A percentile compares a stretch with the other conserved stretches of the same genome.
phyloP scores from a whole-genome alignment of 2,888 invertebrate genomes.

The Hemaris fuciformis region DNA sequence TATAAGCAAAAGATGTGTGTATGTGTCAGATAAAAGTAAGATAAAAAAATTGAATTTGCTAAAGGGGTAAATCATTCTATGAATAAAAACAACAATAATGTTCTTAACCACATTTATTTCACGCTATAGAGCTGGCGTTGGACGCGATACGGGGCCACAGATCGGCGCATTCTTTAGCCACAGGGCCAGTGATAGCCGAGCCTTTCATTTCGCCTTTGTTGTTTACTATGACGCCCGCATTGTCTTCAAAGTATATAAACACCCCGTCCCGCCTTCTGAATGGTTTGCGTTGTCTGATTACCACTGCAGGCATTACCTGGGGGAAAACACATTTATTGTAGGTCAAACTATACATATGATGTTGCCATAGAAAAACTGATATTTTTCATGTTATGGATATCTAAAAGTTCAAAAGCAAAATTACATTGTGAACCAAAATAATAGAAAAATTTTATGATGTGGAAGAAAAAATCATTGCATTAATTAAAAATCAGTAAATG shows the following conservation, averaged over 20 bases:
- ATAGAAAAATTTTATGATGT: no score
- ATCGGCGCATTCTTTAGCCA: constrained; percentile 99
- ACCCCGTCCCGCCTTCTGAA: constrained; percentile 99
- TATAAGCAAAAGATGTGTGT: no score
- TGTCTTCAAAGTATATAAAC: constrained; percentile 99
- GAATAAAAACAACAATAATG: constrained; percentile 15
- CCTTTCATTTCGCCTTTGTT: constrained; percentile 99
- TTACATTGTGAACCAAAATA: no score
- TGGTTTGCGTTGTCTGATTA: constrained; percentile 98
- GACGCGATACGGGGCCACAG: constrained; percentile 99
- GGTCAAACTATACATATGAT: no score
- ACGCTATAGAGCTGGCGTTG: constrained; percentile 99
- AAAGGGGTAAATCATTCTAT: no score
- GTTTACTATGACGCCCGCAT: constrained; percentile 99
- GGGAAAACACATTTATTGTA: constrained; percentile 17
- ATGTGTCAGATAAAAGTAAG: no score
- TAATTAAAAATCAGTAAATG: no score
- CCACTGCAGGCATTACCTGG: constrained; percentile 99
- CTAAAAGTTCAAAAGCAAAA: no score
- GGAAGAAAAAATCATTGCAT: no score
- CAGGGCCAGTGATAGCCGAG: constrained; percentile 99
- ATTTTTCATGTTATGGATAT: no score
- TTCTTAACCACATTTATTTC: constrained; percentile 49
- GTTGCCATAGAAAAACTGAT: no score
- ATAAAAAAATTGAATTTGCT: no score